These are phyloP conservation scores for Alviniconcha strummeri DNA, from an alignment of 2,888 invertebrate genomes.

Conservation along the genomic window DNA sequence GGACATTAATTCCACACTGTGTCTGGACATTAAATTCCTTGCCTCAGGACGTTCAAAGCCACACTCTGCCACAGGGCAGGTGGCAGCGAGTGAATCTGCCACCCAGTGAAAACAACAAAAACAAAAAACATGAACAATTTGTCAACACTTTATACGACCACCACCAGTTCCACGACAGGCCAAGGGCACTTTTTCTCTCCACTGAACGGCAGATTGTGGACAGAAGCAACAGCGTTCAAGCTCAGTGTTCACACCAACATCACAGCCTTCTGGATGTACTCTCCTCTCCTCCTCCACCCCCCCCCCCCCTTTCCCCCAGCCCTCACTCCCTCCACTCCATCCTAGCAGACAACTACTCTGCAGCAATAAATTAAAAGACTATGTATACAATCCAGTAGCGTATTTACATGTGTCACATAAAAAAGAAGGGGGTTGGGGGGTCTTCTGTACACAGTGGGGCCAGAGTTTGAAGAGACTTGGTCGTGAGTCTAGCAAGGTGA, in stretches of 20 bases:
- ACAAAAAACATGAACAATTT: too few relatives aligned
- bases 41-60: too few relatives aligned
- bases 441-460: constrained; percentile 4
- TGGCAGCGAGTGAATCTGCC: too few relatives aligned
- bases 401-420: constrained; percentile 24
- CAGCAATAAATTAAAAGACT: constrained; percentile 25
- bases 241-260: neutral
- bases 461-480: constrained; percentile 15
- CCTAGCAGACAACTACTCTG: neutral
- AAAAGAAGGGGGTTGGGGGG: neutral
- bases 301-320: neutral
- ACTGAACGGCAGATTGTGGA: too few relatives aligned
- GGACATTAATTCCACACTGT: too few relatives aligned
- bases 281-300: neutral
- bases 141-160: too few relatives aligned
- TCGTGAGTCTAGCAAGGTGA: constrained; percentile 8
- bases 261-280: constrained; percentile 9
- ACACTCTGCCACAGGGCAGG: too few relatives aligned
- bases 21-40: too few relatives aligned
- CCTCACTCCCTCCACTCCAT: neutral
- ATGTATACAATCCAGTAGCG: constrained; percentile 29
- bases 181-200: too few relatives aligned
- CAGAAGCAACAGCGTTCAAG: neutral
- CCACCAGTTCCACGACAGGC: too few relatives aligned
- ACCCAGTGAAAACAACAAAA: too few relatives aligned